These are phyloP conservation scores for Catocala fraxini DNA, from an alignment of 2,888 invertebrate species.

Conservation along the genomic window DNA sequence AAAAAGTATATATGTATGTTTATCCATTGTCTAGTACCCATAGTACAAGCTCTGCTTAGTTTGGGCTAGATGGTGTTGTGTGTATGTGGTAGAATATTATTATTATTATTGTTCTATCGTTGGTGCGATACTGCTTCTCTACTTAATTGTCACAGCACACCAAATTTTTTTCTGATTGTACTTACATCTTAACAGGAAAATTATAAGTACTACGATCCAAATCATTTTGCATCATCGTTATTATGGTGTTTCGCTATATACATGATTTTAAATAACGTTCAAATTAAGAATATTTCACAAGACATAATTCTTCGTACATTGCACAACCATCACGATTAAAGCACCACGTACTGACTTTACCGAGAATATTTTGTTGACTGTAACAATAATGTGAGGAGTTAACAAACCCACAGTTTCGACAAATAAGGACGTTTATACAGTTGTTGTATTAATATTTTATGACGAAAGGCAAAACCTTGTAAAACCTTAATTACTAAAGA, in stretches of 20 bases:
- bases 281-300: background rate
- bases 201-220: too few relatives aligned
- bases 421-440: conserved; percentile 57
- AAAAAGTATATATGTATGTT: too few relatives aligned
- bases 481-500: too few relatives aligned
- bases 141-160: background rate
- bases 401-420: conserved; percentile 61
- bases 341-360: conserved; percentile 49
- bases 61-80: too few relatives aligned
- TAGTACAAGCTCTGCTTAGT: too few relatives aligned
- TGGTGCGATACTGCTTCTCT: conserved; percentile 8
- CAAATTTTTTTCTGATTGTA: background rate
- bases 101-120: conserved; percentile 44
- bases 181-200: too few relatives aligned
- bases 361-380: conserved; percentile 58
- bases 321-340: conserved; percentile 58
- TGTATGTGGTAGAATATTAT: too few relatives aligned
- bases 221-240: too few relatives aligned
- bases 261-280: too few relatives aligned
- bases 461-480: conserved; percentile 14
- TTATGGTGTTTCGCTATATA: too few relatives aligned
- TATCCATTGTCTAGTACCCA: too few relatives aligned
- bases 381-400: conserved; percentile 62
- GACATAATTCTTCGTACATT: conserved; percentile 47
- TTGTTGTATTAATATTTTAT: conserved; percentile 45